Evolutionary conservation across 1,140 invertebrate species (phyloP), one percentile per base, ranked within the genome.

Genomic region (Cotesia chilonis): DNA sequence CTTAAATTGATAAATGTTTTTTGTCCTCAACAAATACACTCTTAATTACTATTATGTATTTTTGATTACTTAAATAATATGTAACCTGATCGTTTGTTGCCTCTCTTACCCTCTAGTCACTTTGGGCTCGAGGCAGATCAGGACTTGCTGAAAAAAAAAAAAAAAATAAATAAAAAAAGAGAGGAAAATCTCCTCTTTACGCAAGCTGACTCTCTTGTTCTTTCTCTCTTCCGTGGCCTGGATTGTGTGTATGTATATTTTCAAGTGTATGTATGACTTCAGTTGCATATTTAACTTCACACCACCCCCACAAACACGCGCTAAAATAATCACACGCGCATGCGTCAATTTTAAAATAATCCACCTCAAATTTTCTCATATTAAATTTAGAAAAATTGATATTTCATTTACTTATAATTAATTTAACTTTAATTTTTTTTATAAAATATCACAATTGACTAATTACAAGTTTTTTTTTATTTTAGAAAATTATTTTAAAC

Each of bases 211-310:
- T 47, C 41, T 47, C 41, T 47, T 47, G 10, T 47, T 47, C 41
- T 59, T 28, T 59, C 57, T 59, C 9, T 28, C 6, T 20, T 55
- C 17, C 54, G 57, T 59, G 57, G 14, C 28, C 57, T 59, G 57
- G 5, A 59, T 59, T 59, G 14, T 59, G 9, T 20, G 20, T 20
- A 20, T 28, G 20, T 35, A 14, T 17, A 12, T 55, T 55, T 5
- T 55, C 17, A 1, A n/a, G 17, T 55, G 41, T 10, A 28, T 28
- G 28, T 28, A 28, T 28, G 2, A 28, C 28, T 28, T 28, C 28
- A 28, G 28, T 28, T 28, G 28, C 28, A 28, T 28, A 28, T 28
- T 28, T 28, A 2, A 28, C 28, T 28, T 28, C 3, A 28, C 28
- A 28, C 28, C 28, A 28, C 28, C 28, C 28, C 1, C 28, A 2